These are phyloP conservation scores for Hippoglossus hippoglossus DNA, from an alignment of 2,797 vertebrate species.

Conservation along the genomic window DNA sequence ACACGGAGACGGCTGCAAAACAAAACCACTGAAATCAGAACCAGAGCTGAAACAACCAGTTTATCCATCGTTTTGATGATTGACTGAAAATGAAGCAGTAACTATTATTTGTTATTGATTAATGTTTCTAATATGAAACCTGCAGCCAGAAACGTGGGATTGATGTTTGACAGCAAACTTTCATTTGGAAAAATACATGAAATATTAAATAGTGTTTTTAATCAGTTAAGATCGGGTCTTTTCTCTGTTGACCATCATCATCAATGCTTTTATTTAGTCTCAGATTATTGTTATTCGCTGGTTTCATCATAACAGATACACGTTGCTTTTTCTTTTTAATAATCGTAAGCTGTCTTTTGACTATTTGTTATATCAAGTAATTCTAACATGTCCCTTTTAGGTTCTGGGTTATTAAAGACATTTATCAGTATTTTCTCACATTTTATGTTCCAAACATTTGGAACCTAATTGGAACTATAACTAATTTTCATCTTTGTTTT, in stretches of 20 bases:
- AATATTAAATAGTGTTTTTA: no score
- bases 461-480: no score
- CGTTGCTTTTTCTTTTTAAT: not conserved
- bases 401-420: not conserved
- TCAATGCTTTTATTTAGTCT: no score
- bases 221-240: no score
- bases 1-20: conserved; percentile 9
- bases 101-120: not conserved
- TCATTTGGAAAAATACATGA: no score
- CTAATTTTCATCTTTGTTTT: not conserved
- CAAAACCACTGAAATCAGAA: conserved; percentile 5
- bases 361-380: not conserved
- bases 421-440: no score
- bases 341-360: not conserved
- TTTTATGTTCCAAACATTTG: no score
- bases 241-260: no score
- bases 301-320: no score
- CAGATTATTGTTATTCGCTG: no score
- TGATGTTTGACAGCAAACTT: no score
- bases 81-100: not conserved
- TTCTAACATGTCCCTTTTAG: not conserved
- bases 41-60: not conserved
- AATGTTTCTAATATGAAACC: not conserved
- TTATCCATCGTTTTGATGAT: not conserved
- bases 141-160: no score